Base-by-base conservation (phyloP, 1,140 invertebrate species). In the Samia ricini region DNA sequence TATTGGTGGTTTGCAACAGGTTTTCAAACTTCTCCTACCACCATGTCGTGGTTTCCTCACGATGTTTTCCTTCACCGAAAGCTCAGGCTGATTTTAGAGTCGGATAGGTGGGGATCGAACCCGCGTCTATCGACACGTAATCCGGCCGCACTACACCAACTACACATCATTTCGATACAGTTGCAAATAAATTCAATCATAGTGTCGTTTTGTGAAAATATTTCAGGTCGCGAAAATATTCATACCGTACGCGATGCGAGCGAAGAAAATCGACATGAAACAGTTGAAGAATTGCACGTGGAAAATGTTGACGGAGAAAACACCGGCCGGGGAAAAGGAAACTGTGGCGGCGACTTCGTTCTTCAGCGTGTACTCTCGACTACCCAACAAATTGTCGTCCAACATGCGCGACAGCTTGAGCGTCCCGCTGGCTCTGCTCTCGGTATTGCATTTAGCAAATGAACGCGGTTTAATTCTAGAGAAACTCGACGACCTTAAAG, bases 201-300 rank as follows among this genome's bases (percentile, higher is more conserved):
- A n/a, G n/a, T n/a, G n/a, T n/a, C n/a, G n/a, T n/a, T n/a, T n/a
- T n/a, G n/a, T n/a, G n/a, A n/a, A n/a, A n/a, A n/a, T n/a, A n/a
- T n/a, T n/a, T n/a, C 67, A 93, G 93, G 92, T 95, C 42, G 91
- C 92, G 4, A 94, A 94, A 86, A 92, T 94, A 63, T 92, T 93
- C 68, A 94, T 96, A 61, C 91, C 92, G 1, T 97, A 96, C 80
- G 94, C 95, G 10, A 93, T 94, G 83, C 91, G 93, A 66, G 95
- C 95, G 0, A 97, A 97, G 72, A 95, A 94, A 74, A 92, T 97
- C 7, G 95, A 97, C 76, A 95, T 97, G 91, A 94, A 94, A 68
- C 93, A 94, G 75, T 74, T 97, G 8, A 97, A 97, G 77, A 83
- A 90, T 33, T 91, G 92, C 4, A 94, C 96, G 59, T 96, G 95